These are phyloP conservation scores for Drosophila quadrilineata DNA, from an alignment of 1,140 invertebrate species.

Conservation along the genomic window DNA sequence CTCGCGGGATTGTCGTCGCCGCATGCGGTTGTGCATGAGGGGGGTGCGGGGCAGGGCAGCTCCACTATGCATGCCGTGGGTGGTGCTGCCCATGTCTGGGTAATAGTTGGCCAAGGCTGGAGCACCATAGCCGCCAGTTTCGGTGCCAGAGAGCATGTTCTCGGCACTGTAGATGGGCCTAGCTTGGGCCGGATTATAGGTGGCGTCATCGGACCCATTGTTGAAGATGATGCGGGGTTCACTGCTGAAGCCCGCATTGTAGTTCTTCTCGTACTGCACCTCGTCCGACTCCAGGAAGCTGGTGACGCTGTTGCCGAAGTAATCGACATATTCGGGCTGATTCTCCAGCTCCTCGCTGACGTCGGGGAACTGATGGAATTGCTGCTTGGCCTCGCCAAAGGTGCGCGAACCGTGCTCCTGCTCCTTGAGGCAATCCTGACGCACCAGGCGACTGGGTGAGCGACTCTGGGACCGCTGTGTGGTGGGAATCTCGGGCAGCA, in stretches of 20 bases:
- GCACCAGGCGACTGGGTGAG: slow-evolving; percentile 72
- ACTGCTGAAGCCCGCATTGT: slow-evolving; percentile 73
- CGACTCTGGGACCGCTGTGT: slow-evolving; percentile 51
- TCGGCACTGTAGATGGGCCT: slow-evolving; percentile 74
- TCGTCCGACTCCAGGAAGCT: slow-evolving; percentile 79
- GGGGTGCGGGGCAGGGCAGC: slow-evolving; percentile 69
- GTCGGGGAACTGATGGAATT: slow-evolving; percentile 75
- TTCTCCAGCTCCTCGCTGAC: slow-evolving; percentile 70
- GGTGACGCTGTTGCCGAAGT: slow-evolving; percentile 70
- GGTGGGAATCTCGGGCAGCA: slow-evolving; percentile 77
- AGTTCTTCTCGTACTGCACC: slow-evolving; percentile 76
- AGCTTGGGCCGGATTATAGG: slow-evolving; percentile 46
- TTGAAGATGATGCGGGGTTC: slow-evolving; percentile 81
- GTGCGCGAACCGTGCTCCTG: slow-evolving; percentile 59
- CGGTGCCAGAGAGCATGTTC: slow-evolving; percentile 45
- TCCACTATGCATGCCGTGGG: slow-evolving; percentile 24
- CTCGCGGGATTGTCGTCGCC: slow-evolving; percentile 67
- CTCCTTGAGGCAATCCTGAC: slow-evolving; percentile 79
- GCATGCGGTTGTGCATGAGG: slow-evolving; percentile 70
- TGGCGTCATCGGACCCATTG: slow-evolving; percentile 61
- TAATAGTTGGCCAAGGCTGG: slow-evolving; percentile 40
- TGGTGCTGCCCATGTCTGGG: slow-evolving; percentile 23
- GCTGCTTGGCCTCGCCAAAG: slow-evolving; percentile 80
- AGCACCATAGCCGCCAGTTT: slow-evolving; percentile 16
- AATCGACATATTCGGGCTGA: slow-evolving; percentile 69